Base-by-base conservation (phyloP, 2,888 invertebrate genomes). In the Syrphus vitripennis region DNA sequence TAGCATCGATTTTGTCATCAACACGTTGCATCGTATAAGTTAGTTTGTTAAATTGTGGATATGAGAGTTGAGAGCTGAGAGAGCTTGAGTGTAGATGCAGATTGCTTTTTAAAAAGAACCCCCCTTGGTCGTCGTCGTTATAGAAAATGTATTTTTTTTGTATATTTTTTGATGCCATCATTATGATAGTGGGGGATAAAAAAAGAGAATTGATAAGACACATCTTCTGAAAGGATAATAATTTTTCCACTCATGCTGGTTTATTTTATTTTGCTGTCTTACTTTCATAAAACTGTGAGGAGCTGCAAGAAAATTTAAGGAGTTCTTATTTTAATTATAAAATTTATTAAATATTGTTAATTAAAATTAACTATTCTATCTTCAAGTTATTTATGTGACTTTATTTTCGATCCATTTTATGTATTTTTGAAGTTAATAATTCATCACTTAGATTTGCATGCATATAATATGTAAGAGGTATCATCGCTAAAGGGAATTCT, bases 1-100 rank as follows among this genome's bases (percentile, higher is more conserved):
- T 80, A 80, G 50, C 71, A 76, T 77, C 76, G 76, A 76, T 81
- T 81, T 77, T 72, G 59, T 63, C 81, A 84, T 77, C 76, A 84
- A 76, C 81, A 81, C 72, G 81, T 81, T 81, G 71, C 75, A 70
- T 75, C 75, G 50, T 63, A 74, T 78, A 48, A 37, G 34, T 42
- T 37, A 37, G n/a, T 37, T 45, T 45, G 26, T 24, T 29, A 19
- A 34, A 16, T 10, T n/a, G 24, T 5, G 26, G 26, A 55, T 19
- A 16, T 16, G 24, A 26, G 37, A 45, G 5, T 12, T 12, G 10
- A 1, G n/a, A 10, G 7, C 9, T 24, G 12, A 31, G 21, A 31
- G 16, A 7, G 29, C 0, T 19, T 19, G 42, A 40, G 53, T 70
- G 40, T 24, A 37, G 61, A 53, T 34, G 65, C 31, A 45, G 65